Conservation (phyloP, 2,113 vertebrate species). For the Zeus faber region DNA sequence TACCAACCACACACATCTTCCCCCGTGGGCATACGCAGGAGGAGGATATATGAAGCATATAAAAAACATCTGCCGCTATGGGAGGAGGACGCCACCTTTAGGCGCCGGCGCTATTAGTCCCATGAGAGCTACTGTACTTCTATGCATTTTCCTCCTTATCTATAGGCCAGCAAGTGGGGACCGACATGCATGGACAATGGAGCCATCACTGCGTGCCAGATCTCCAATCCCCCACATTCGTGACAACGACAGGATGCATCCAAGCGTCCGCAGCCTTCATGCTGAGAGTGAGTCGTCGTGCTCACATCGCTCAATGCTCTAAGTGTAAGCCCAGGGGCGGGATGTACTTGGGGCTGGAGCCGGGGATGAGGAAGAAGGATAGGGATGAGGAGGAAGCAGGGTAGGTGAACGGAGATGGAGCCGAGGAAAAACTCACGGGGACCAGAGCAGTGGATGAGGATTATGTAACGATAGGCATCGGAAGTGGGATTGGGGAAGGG, state of each 20-base stretch:
- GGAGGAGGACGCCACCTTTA: too few species aligned
- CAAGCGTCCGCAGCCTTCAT: constrained; percentile 54
- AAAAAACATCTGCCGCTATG: too few species aligned
- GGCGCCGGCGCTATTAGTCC: too few species aligned
- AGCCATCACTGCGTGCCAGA: constrained; percentile 47
- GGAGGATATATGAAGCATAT: constrained; percentile 44
- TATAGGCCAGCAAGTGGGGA: constrained; percentile 27
- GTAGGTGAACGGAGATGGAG: constrained; percentile 8
- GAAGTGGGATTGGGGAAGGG: too few species aligned
- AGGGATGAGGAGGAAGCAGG: constrained; percentile 21
- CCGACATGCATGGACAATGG: constrained; percentile 40
- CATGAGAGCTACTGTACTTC: constrained; percentile 34
- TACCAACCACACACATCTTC: neutral
- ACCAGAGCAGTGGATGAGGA: too few species aligned
- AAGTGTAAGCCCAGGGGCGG: constrained; percentile 32
- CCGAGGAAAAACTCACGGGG: too few species aligned
- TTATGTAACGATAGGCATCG: too few species aligned
- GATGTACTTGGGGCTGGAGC: neutral
- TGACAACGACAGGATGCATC: constrained; percentile 56
- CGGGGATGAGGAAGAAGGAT: constrained; percentile 8
- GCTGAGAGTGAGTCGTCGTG: constrained; percentile 45
- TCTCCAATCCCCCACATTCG: constrained; percentile 60
- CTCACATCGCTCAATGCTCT: constrained; percentile 35
- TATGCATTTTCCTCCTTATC: constrained; percentile 24
- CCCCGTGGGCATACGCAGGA: constrained; percentile 14